Evolutionary conservation across 2,888 invertebrate species (phyloP).

Genomic region (Ormyrus rosae): DNA sequence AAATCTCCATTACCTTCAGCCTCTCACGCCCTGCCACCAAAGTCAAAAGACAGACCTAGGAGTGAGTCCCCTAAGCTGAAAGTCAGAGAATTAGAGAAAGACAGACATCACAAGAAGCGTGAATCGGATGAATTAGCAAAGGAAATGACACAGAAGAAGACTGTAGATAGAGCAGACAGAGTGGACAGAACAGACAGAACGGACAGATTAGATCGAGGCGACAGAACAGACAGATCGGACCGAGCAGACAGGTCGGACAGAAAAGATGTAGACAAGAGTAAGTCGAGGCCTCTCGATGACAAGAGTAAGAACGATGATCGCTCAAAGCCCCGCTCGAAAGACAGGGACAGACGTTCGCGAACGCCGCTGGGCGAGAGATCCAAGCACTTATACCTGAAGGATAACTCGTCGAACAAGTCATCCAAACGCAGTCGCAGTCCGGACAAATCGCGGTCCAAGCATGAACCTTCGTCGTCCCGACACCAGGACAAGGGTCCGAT

Average conservation of each 20-base stretch:
- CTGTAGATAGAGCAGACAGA: conserved; percentile 48
- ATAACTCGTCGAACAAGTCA: conserved; percentile 61
- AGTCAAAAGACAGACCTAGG: conserved; percentile 69
- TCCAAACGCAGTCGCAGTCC: conserved; percentile 70
- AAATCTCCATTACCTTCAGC: conserved; percentile 64
- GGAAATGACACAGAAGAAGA: conserved; percentile 57
- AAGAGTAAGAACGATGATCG: conserved; percentile 67
- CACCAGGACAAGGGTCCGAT: conserved; percentile 35
- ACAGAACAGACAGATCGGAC: conserved; percentile 47
- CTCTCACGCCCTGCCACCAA: conserved; percentile 61
- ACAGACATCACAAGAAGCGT: conserved; percentile 66
- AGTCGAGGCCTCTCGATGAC: conserved; percentile 25
- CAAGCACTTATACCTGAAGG: conserved; percentile 69
- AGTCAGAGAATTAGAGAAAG: conserved; percentile 65
- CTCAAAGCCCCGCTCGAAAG: conserved; percentile 69
- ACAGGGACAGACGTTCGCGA: conserved; percentile 71
- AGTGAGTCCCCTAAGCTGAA: conserved; percentile 70
- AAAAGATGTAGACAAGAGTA: conserved; percentile 42
- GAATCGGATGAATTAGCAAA: conserved; percentile 53
- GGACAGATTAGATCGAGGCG: conserved; percentile 27
- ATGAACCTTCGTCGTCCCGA: conserved; percentile 44
- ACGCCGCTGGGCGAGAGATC: conserved; percentile 69
- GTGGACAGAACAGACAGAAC: conserved; percentile 9
- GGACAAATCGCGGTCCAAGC: conserved; percentile 68
- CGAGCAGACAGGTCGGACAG: conserved; percentile 36